Percentiles rank a stretch among this genome's conserved stretches.
Conservation (phyloP, 2,797 vertebrate genomes). For the Gila robusta region DNA sequence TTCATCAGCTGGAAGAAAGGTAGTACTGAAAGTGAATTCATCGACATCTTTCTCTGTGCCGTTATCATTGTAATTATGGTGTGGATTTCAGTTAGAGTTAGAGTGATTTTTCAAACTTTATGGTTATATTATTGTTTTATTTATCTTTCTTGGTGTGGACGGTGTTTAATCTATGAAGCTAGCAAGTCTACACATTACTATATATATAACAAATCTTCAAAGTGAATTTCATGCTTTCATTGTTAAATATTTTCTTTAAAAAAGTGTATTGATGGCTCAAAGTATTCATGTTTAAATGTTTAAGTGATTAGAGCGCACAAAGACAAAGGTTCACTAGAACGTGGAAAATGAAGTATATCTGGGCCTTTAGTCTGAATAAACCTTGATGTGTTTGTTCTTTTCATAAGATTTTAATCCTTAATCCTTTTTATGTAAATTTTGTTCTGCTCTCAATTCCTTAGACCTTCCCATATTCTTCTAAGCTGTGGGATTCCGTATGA, state of each 20-base stretch:
- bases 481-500: slow-evolving; percentile 83
- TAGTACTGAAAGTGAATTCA: no score
- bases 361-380: neutral
- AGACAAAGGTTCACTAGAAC: neutral
- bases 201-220: neutral
- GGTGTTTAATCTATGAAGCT: neutral
- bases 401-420: neutral
- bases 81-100: neutral
- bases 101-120: neutral
- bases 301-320: neutral
- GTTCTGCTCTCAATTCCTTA: slow-evolving; percentile 64
- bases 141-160: slow-evolving; percentile 1
- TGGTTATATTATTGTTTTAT: neutral
- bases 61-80: neutral
- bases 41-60: neutral
- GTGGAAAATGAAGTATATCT: neutral
- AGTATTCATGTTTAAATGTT: neutral
- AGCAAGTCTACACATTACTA: neutral
- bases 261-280: neutral
- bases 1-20: no score
- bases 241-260: neutral
- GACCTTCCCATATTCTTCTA: slow-evolving; percentile 91
- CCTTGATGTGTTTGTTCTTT: neutral
- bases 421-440: neutral
- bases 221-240: neutral